Percentiles rank a stretch among this genome's conserved stretches.
Conservation (phyloP, 2,113 vertebrate species). For the Phylloscopus trochiloides region DNA sequence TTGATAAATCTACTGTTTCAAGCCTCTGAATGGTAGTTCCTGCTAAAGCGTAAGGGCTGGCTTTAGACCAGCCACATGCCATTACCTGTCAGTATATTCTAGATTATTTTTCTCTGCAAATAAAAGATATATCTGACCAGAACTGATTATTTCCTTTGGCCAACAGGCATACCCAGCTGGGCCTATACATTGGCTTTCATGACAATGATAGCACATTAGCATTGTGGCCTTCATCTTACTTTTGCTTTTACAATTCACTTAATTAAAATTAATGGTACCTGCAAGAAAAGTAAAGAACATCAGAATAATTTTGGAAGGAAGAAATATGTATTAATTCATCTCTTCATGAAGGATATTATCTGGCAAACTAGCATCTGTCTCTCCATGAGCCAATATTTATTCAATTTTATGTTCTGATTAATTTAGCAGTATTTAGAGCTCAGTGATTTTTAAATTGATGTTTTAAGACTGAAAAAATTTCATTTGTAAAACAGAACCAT, state of each 20-base stretch:
- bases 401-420: constrained; percentile 2
- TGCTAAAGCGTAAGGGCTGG: neutral
- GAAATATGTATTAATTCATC: neutral
- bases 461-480: neutral
- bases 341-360: neutral
- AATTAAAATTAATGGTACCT: constrained; percentile 45
- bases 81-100: neutral
- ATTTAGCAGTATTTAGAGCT: neutral
- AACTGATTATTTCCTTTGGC: neutral
- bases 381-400: constrained; percentile 23
- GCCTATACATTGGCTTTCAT: neutral
- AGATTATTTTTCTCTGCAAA: neutral
- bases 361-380: neutral
- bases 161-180: neutral
- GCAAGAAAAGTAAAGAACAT: neutral
- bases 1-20: constrained; percentile 27
- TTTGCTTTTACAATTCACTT: neutral
- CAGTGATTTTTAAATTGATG: neutral
- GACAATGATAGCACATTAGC: neutral
- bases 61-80: neutral
- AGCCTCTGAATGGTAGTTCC: neutral
- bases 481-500: neutral
- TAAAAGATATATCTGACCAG: neutral
- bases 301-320: neutral
- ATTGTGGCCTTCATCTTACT: neutral